Conservation (phyloP, 1,140 invertebrate species). For the Danaus melanippus region DNA sequence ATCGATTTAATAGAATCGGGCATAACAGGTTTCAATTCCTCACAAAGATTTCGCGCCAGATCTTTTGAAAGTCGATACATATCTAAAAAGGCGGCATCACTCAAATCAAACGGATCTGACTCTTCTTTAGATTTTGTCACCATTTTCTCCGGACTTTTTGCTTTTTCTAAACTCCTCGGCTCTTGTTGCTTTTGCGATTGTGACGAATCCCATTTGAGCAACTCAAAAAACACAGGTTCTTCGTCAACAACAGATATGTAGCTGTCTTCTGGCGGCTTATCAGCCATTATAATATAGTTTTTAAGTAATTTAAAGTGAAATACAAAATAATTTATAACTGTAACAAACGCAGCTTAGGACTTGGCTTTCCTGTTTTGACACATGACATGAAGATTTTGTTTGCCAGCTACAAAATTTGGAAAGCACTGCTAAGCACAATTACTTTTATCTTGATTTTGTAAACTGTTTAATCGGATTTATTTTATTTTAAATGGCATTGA, state of each 20-base stretch:
- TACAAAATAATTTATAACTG: slow-evolving; percentile 37
- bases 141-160: slow-evolving; percentile 52
- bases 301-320: slow-evolving; percentile 28
- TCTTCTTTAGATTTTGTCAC: slow-evolving; percentile 37
- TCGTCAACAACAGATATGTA: slow-evolving; percentile 66
- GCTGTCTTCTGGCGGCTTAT: slow-evolving; percentile 57
- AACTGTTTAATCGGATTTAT: too few relatives aligned
- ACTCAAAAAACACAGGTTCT: slow-evolving; percentile 59
- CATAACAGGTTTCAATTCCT: slow-evolving; percentile 58
- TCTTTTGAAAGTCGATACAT: slow-evolving; percentile 52
- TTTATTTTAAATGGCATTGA: too few relatives aligned
- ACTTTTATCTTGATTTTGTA: too few relatives aligned
- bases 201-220: slow-evolving; percentile 58
- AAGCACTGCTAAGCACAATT: too few relatives aligned
- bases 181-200: slow-evolving; percentile 53
- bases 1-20: slow-evolving; percentile 54
- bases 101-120: slow-evolving; percentile 52
- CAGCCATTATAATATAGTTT: slow-evolving; percentile 45
- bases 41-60: slow-evolving; percentile 47
- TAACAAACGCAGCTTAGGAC: slow-evolving; percentile 38
- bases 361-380: slow-evolving; percentile 25
- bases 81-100: slow-evolving; percentile 49
- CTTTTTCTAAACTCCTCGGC: slow-evolving; percentile 45
- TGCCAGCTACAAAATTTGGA: too few relatives aligned
- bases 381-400: not conserved